Percentiles rank a stretch among this genome's conserved stretches.
phyloP scores from a whole-genome alignment of 2,113 vertebrate genomes.

The Microtus montanus region DNA sequence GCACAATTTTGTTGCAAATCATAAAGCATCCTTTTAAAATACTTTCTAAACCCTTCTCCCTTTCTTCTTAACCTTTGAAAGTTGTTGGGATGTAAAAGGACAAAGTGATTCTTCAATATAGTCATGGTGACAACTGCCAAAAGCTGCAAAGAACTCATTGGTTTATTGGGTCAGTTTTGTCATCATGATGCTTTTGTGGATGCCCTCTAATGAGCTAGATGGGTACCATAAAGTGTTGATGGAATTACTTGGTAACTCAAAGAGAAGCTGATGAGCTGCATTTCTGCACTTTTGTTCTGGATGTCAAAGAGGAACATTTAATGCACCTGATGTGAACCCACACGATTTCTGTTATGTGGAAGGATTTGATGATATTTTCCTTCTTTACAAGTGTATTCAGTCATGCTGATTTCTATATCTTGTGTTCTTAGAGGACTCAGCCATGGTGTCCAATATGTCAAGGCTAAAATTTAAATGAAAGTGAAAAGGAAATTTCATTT shows the following conservation, averaged over 20 bases:
- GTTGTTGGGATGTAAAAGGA: conserved; percentile 60
- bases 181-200: conserved; percentile 34
- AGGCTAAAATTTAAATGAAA: neutral
- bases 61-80: conserved; percentile 61
- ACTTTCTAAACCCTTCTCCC: neutral
- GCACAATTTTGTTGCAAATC: conserved; percentile 28
- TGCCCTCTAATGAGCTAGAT: conserved; percentile 8
- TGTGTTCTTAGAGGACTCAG: neutral
- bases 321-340: conserved; percentile 26
- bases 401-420: neutral
- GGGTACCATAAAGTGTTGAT: conserved; percentile 46
- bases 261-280: neutral
- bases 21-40: conserved; percentile 53
- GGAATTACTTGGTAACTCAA: conserved; percentile 53
- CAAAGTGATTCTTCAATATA: conserved; percentile 39
- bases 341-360: conserved; percentile 42
- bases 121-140: conserved; percentile 40
- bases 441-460: neutral
- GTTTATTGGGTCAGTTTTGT: conserved; percentile 40
- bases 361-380: conserved; percentile 28
- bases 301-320: conserved; percentile 43
- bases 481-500: neutral
- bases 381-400: conserved; percentile 23
- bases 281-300: conserved; percentile 44
- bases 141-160: conserved; percentile 57